A percentile compares a stretch with the other conserved stretches of the same genome.
Evolutionary conservation across 1,140 invertebrate species (phyloP).

Genomic region (Lepidurus packardi): DNA sequence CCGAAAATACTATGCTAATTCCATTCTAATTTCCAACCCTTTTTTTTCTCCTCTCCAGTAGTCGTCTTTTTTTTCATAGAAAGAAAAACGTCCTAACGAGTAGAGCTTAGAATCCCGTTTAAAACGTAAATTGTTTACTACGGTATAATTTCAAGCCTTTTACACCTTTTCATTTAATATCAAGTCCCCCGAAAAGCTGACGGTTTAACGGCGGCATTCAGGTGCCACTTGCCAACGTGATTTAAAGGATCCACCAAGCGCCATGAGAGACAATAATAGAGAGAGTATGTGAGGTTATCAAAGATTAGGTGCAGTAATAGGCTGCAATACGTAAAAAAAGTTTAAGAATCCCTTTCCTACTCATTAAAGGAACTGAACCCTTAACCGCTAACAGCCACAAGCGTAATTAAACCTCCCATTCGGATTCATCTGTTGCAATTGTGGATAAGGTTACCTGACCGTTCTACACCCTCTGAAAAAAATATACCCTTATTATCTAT

Average conservation of each 20-base stretch:
- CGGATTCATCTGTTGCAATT: background rate
- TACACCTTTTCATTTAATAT: background rate
- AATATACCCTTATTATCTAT: background rate
- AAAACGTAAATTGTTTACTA: constrained; percentile 2
- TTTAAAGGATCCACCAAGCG: background rate
- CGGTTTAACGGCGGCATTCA: background rate
- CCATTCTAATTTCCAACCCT: constrained; percentile 1
- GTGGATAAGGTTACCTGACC: background rate
- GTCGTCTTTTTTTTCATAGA: background rate
- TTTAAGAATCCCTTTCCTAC: background rate
- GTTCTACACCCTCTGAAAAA: background rate
- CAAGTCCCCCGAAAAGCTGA: background rate
- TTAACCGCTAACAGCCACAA: background rate
- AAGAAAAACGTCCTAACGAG: background rate
- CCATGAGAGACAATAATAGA: background rate
- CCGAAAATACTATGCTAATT: background rate
- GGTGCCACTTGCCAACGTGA: background rate
- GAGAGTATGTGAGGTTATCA: background rate
- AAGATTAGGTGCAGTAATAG: background rate
- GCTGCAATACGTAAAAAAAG: background rate
- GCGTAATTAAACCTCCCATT: background rate
- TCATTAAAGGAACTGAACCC: background rate
- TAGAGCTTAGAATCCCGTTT: background rate
- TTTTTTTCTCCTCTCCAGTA: background rate
- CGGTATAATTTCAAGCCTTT: background rate